These are phyloP conservation scores for Merodon equestris DNA, from an alignment of 2,888 invertebrate genomes.

Conservation along the genomic window DNA sequence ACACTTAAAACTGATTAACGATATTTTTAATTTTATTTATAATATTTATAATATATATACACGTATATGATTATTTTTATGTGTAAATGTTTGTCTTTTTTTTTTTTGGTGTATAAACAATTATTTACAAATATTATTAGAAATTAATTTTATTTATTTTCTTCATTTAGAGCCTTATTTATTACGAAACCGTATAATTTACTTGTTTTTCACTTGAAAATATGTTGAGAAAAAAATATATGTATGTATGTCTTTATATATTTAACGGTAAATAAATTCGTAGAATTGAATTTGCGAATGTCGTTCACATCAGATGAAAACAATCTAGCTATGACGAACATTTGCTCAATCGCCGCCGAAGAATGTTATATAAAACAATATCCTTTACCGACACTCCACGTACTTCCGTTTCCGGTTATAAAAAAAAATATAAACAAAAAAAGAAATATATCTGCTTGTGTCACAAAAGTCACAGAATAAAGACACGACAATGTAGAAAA, in stretches of 20 bases:
- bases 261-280: constrained; percentile 53
- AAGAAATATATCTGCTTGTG: no score
- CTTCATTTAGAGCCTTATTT: constrained; percentile 58
- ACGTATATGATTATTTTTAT: constrained; percentile 1
- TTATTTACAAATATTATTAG: constrained; percentile 29
- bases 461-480: no score
- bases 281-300: constrained; percentile 4
- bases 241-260: no score
- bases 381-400: constrained; percentile 24
- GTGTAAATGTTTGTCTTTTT: constrained; percentile 19
- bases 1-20: constrained; percentile 69
- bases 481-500: no score
- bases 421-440: neutral
- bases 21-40: constrained; percentile 43
- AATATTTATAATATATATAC: no score
- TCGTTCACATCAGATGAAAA: neutral
- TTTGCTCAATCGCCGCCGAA: no score
- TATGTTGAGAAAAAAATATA: no score
- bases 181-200: constrained; percentile 62
- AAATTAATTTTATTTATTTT: constrained; percentile 32
- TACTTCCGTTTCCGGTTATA: constrained; percentile 34
- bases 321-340: neutral
- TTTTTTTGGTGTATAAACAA: constrained; percentile 2
- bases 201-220: constrained; percentile 30
- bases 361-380: constrained; percentile 10